Percentiles rank a stretch among this genome's conserved stretches.
phyloP scores from a whole-genome alignment of 2,888 invertebrate species.

The Troides helena region DNA sequence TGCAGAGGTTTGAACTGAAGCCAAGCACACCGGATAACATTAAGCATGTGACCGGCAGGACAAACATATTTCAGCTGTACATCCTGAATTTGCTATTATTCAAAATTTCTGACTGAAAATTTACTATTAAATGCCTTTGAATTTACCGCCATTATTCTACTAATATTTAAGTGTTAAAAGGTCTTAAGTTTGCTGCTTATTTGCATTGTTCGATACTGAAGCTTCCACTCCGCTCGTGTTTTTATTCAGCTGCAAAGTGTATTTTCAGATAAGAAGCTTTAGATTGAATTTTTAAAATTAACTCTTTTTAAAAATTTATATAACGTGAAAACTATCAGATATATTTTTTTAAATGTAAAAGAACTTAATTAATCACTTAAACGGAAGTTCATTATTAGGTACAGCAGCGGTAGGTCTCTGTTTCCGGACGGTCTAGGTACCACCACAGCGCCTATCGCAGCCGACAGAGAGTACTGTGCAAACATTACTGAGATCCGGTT shows the following conservation, averaged over 20 bases:
- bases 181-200: not conserved
- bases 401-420: too few species aligned
- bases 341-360: too few species aligned
- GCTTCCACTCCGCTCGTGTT: not conserved
- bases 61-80: conserved; percentile 3
- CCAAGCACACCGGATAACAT: conserved; percentile 4
- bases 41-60: not conserved
- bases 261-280: not conserved
- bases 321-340: too few species aligned
- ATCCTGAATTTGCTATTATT: conserved; percentile 1
- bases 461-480: too few species aligned
- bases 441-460: too few species aligned
- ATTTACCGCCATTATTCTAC: too few species aligned
- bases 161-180: too few species aligned
- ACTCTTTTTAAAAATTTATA: not conserved
- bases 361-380: too few species aligned
- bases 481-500: too few species aligned
- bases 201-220: not conserved
- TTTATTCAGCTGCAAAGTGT: not conserved
- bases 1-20: conserved; percentile 1
- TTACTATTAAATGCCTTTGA: too few species aligned
- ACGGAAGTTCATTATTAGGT: too few species aligned
- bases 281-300: not conserved
- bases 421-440: too few species aligned
- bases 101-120: not conserved